phyloP scores from a whole-genome alignment of 2,888 invertebrate genomes.

The Sesia apiformis region DNA sequence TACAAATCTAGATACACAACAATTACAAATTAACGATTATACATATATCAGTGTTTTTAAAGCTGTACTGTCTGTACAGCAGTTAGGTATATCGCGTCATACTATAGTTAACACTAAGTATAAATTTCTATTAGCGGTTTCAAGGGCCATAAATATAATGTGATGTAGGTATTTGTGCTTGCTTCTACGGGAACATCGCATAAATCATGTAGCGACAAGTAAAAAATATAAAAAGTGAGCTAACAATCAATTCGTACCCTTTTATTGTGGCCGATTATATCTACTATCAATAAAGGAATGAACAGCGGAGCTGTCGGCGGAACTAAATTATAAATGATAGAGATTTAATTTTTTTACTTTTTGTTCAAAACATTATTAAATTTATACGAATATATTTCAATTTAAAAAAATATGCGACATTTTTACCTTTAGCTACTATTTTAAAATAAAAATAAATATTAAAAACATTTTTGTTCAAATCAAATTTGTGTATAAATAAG shows the following conservation, averaged over 20 bases:
- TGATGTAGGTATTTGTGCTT: conserved; percentile 30
- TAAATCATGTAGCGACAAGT: conserved; percentile 53
- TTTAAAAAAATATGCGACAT: no score
- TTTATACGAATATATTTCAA: no score
- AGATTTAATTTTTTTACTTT: conserved; percentile 53
- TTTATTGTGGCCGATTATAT: conserved; percentile 67
- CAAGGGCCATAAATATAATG: conserved; percentile 39
- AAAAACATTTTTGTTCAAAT: no score
- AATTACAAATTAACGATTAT: no score
- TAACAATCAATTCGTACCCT: conserved; percentile 63
- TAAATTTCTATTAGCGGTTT: conserved; percentile 29
- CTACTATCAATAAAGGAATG: conserved; percentile 68
- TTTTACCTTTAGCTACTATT: no score
- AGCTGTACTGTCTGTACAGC: no score
- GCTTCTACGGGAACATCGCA: conserved; percentile 29
- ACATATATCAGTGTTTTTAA: no score
- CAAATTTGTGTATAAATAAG: no score
- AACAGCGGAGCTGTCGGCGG: conserved; percentile 63
- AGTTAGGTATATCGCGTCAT: no score
- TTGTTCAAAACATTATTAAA: not conserved
- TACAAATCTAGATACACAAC: no score
- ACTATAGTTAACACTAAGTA: not conserved
- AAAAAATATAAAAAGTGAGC: conserved; percentile 41
- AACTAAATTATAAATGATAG: conserved; percentile 73
- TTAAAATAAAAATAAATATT: no score